Percentiles rank a stretch among this genome's conserved stretches.
Evolutionary conservation across 2,797 vertebrate genomes (phyloP).

Genomic region (Nothura maculosa): DNA sequence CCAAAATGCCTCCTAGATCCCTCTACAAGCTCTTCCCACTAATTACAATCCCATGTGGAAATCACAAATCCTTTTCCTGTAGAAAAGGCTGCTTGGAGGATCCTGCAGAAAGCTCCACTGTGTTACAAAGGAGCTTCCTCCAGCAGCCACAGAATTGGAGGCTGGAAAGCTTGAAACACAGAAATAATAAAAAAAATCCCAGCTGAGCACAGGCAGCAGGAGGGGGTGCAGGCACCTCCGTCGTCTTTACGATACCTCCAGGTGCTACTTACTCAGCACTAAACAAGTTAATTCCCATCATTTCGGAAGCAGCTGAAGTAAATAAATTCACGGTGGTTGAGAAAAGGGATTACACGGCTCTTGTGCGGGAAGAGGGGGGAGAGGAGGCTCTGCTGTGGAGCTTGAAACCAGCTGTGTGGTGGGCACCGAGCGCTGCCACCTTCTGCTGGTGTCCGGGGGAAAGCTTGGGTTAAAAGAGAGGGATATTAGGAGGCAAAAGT

Average conservation of each 20-base stretch:
- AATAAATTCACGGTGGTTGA: neutral
- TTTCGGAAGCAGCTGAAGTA: conserved; percentile 5
- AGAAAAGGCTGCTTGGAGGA: neutral
- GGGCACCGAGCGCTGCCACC: neutral
- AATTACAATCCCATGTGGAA: neutral
- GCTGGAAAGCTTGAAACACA: neutral
- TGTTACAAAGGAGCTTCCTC: neutral
- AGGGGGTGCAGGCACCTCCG: neutral
- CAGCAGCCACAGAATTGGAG: neutral
- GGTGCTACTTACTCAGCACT: neutral
- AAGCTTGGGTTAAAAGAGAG: neutral
- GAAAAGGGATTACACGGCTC: neutral
- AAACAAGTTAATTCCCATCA: neutral
- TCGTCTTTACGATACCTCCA: neutral
- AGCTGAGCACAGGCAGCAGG: neutral
- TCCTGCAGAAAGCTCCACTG: neutral
- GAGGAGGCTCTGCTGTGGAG: neutral
- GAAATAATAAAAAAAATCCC: neutral
- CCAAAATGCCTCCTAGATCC: neutral
- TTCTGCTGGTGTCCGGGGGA: neutral
- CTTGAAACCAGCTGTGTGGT: neutral
- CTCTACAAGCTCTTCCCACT: rapidly evolving
- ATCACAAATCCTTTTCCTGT: rapidly evolving
- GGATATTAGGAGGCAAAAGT: neutral
- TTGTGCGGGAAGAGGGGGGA: neutral